Conservation (phyloP, 1,140 invertebrate species). For the Brevipalpus yothersi region DNA sequence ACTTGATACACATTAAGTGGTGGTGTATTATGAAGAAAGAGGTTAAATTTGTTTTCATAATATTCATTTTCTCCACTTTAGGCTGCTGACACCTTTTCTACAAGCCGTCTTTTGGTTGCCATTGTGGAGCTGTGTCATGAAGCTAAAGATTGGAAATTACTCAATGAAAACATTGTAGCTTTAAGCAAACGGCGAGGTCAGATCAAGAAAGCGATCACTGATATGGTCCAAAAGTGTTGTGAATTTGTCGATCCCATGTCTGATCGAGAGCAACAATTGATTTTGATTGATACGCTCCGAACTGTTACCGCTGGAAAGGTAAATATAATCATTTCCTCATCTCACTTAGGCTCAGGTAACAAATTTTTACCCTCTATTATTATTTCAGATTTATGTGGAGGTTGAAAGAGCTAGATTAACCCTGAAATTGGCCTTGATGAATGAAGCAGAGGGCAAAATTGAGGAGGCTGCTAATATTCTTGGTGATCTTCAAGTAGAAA, state of each 20-base stretch:
- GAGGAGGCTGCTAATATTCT: slow-evolving; percentile 72
- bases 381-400: slow-evolving; percentile 80
- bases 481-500: slow-evolving; percentile 94
- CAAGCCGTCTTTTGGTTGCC: slow-evolving; percentile 68
- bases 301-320: slow-evolving; percentile 90
- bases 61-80: slow-evolving; percentile 15
- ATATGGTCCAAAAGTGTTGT: slow-evolving; percentile 96
- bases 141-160: slow-evolving; percentile 63
- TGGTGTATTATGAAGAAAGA: not conserved
- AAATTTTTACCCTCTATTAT: slow-evolving; percentile 3
- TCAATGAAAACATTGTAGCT: slow-evolving; percentile 81
- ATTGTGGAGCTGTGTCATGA: slow-evolving; percentile 86
- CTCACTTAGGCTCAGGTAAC: not conserved
- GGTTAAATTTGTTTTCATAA: slow-evolving; percentile 5
- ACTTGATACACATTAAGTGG: not conserved
- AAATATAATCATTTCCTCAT: slow-evolving; percentile 10
- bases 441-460: slow-evolving; percentile 74
- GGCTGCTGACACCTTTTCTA: slow-evolving; percentile 84
- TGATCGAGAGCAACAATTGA: slow-evolving; percentile 65
- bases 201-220: slow-evolving; percentile 77
- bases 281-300: slow-evolving; percentile 82
- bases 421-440: slow-evolving; percentile 71
- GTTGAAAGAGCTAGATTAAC: slow-evolving; percentile 89
- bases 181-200: slow-evolving; percentile 84
- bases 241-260: slow-evolving; percentile 82